Evolutionary conservation across 2,797 vertebrate species (phyloP).

Genomic region (Cercopithecus mitis): DNA sequence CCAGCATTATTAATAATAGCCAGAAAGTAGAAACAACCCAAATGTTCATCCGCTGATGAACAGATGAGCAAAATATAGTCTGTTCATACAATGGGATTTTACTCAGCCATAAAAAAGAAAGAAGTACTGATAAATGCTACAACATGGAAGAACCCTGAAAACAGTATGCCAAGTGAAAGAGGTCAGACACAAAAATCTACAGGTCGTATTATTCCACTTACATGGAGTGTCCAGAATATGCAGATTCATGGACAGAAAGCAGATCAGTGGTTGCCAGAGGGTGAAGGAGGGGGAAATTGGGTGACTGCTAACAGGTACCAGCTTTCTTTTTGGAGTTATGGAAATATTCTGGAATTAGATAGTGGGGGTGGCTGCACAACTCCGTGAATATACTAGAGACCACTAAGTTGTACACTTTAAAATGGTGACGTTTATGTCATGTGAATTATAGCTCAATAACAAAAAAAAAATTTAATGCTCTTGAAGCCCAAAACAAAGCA

Average conservation of each 20-base stretch:
- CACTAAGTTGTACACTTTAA: neutral
- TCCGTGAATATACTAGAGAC: neutral
- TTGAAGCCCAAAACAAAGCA: neutral
- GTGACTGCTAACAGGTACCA: neutral
- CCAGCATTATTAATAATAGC: neutral
- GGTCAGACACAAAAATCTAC: neutral
- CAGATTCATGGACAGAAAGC: neutral
- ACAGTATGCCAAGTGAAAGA: neutral
- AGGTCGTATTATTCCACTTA: neutral
- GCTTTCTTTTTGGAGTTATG: neutral
- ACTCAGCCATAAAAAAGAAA: neutral
- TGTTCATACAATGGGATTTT: neutral
- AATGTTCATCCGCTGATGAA: neutral
- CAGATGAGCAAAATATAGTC: neutral
- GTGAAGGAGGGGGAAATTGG: neutral
- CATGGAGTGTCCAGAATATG: neutral
- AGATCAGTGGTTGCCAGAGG: neutral
- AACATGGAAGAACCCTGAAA: neutral
- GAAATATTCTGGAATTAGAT: neutral
- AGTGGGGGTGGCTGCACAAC: neutral
- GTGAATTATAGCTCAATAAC: neutral
- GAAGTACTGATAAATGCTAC: neutral
- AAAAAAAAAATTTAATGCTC: neutral
- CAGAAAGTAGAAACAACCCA: neutral
- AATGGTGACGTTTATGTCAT: neutral